These are phyloP conservation scores for Molothrus ater DNA, from an alignment of 2,797 vertebrate species.

Conservation along the genomic window DNA sequence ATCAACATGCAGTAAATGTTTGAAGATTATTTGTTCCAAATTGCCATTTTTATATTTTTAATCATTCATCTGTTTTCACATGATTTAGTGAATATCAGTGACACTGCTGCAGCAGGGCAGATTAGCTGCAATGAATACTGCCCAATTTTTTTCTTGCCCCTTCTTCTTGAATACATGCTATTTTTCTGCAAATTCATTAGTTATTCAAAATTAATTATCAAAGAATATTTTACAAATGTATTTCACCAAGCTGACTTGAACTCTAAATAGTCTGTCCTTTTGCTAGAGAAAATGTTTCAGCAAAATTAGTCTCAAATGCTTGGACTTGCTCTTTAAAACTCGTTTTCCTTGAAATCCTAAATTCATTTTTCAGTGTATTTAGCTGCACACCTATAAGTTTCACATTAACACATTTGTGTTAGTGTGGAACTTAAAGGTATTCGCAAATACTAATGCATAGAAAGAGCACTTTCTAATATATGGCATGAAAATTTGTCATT, in stretches of 20 bases:
- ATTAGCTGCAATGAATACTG: background rate
- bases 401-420: background rate
- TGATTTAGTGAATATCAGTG: background rate
- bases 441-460: background rate
- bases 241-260: background rate
- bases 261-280: background rate
- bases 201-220: background rate
- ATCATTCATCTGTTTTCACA: background rate
- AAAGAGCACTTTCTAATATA: background rate
- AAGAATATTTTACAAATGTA: background rate
- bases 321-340: background rate
- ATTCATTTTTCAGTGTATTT: background rate
- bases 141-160: background rate
- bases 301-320: background rate
- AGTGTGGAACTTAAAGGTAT: background rate
- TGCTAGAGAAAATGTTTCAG: background rate
- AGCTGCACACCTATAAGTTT: background rate
- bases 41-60: background rate
- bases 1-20: background rate
- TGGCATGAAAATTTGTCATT: background rate
- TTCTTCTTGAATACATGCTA: background rate
- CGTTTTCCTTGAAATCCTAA: background rate
- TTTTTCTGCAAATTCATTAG: background rate
- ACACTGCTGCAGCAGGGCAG: background rate
- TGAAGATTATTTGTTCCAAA: background rate